Percentiles rank a stretch among this genome's conserved stretches.
These are phyloP conservation scores for Trichogramma evanescens DNA, from an alignment of 2,888 invertebrate genomes.

Conservation along the genomic window DNA sequence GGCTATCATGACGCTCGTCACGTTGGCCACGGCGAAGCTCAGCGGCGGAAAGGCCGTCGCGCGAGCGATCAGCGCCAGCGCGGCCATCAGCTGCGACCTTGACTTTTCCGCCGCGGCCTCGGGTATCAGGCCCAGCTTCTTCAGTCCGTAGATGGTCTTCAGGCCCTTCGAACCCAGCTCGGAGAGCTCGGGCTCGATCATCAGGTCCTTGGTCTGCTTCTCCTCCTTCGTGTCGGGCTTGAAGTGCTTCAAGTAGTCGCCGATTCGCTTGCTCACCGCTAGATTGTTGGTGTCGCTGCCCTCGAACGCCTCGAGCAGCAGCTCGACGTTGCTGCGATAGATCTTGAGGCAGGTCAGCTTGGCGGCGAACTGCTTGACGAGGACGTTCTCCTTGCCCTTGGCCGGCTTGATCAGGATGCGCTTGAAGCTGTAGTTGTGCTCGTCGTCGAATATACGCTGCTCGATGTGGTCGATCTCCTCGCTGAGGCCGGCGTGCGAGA, in stretches of 20 bases:
- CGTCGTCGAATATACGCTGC: slow-evolving; percentile 10
- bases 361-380: slow-evolving; percentile 16
- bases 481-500: slow-evolving; percentile 7
- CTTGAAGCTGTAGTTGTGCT: slow-evolving; percentile 14
- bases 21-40: slow-evolving; percentile 15
- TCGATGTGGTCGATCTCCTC: slow-evolving; percentile 18
- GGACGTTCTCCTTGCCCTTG: slow-evolving; percentile 6
- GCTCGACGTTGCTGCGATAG: slow-evolving; percentile 11
- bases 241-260: slow-evolving; percentile 20
- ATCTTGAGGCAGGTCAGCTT: slow-evolving; percentile 16
- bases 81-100: slow-evolving; percentile 12
- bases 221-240: slow-evolving; percentile 18
- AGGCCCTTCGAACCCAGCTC: slow-evolving; percentile 14
- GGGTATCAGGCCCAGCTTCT: slow-evolving; percentile 2
- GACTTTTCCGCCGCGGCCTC: slow-evolving; percentile 5
- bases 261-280: slow-evolving; percentile 6
- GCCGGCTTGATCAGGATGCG: slow-evolving; percentile 3
- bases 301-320: slow-evolving; percentile 13
- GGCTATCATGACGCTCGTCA: slow-evolving; percentile 14
- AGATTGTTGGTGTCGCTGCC: slow-evolving; percentile 11
- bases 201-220: slow-evolving; percentile 17
- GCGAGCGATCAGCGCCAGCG: slow-evolving; percentile 6
- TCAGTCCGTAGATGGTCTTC: slow-evolving; percentile 14
- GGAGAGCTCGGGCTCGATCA: slow-evolving; percentile 13
- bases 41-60: slow-evolving; percentile 17